Base-by-base conservation (phyloP, 2,797 vertebrate species). In the Sibirionetta formosa region DNA sequence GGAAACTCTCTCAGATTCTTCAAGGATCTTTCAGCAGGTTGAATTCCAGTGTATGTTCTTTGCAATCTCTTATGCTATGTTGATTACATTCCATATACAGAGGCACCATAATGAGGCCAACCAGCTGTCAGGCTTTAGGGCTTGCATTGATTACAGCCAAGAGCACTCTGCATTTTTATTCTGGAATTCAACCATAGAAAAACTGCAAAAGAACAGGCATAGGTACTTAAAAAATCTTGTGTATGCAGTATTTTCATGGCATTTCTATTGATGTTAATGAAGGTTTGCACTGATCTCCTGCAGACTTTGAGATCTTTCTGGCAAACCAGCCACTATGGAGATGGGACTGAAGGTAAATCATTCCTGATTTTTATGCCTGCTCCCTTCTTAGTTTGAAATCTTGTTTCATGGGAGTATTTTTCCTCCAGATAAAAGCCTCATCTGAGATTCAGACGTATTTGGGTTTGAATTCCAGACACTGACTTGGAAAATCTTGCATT, bases 391-490 rank as follows among this genome's bases (percentile, higher is more conserved):
- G 48, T 42, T 61, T 88, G 38, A 93, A 91, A 58, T 88, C 51
- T 75, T 88, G 36, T 81, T 81, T 90, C 23, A 17, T 72, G 68
- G 58, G 82, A 88, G 58, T 83, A 78, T 81, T 95, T 97, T 95
- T 86, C 78, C 66, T 94, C 54, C 77, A 94, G 96, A 96, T 96
- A 96, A 95, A 96, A 94, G 70, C 56, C 60, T 86, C 93, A 93
- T 96, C 84, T 88, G 73, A 93, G 70, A 94, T 91, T 90, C 95
- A 97, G 96, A 97, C 80, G 0, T 96, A 90, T 96, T 96, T 96
- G 96, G 87, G 95, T 94, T 96, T 90, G 94, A 96, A 94, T 97
- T 97, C 96, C 95, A 97, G 96, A 96, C 96, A 84, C 29, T 72
- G 76, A 93, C 95, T 96, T 94, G 95, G 95, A 97, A 97, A 96